Conservation (phyloP, 2,797 vertebrate genomes). For the Pampus argenteus region DNA sequence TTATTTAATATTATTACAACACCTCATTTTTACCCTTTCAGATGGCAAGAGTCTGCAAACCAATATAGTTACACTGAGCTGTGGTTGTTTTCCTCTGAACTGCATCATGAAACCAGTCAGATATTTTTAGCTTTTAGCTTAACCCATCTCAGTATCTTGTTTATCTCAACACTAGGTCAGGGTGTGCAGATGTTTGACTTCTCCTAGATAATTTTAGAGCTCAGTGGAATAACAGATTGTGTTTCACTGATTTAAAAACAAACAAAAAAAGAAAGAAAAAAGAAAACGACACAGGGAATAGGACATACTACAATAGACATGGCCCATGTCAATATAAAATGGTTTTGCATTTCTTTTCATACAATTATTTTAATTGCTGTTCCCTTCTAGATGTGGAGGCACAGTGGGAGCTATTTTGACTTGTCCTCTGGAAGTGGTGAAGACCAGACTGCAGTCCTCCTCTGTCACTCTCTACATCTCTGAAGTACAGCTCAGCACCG, state of each 20-base stretch:
- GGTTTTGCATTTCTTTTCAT: no score
- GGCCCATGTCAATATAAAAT: no score
- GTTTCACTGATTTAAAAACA: background rate
- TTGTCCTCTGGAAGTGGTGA: constrained; percentile 98
- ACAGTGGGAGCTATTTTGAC: constrained; percentile 98
- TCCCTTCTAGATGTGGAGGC: constrained; percentile 91
- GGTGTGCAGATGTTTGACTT: background rate
- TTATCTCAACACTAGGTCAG: constrained; percentile 19
- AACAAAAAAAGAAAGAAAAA: background rate
- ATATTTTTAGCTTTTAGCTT: background rate
- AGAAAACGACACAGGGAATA: background rate
- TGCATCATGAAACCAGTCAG: background rate
- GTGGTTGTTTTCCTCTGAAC: background rate
- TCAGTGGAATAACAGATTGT: constrained; percentile 32
- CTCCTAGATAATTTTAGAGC: constrained; percentile 36
- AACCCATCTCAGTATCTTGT: background rate
- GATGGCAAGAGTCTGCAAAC: constrained; percentile 12
- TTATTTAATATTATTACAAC: constrained; percentile 26
- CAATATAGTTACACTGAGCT: background rate
- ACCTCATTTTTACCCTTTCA: background rate
- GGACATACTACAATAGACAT: no score
- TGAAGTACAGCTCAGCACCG: constrained; percentile 94
- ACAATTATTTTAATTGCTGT: background rate
- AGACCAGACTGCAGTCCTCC: constrained; percentile 97
- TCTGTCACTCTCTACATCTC: constrained; percentile 94